phyloP scores from a whole-genome alignment of 2,888 invertebrate genomes.

The Adineta ricciae region DNA sequence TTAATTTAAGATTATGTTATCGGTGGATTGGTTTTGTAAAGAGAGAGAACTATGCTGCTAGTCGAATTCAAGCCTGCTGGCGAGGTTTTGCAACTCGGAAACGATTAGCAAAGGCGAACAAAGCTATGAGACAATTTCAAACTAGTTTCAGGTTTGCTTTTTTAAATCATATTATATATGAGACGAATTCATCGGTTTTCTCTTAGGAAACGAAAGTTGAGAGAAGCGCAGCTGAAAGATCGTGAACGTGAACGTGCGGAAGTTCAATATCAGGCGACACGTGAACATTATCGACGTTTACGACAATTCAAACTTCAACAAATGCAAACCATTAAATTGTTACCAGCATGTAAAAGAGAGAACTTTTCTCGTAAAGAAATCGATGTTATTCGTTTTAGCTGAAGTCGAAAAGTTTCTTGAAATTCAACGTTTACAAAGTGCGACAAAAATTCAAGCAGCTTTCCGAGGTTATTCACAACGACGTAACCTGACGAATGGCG shows the following conservation, averaged over 20 bases:
- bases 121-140: not conserved
- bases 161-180: not conserved
- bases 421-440: not conserved
- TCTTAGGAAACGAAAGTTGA: not conserved
- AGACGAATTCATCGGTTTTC: too few relatives aligned
- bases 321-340: not conserved
- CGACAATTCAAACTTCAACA: not conserved
- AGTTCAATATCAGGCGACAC: constrained; percentile 4
- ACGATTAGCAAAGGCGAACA: not conserved
- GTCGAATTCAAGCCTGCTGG: not conserved
- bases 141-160: not conserved
- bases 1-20: too few relatives aligned
- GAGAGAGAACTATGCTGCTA: constrained; percentile 3
- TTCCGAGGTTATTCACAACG: not conserved
- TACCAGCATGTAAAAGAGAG: not conserved
- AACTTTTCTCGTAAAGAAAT: too few relatives aligned
- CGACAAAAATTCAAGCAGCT: not conserved
- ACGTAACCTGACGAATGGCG: not conserved
- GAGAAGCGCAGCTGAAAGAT: not conserved
- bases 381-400: too few relatives aligned
- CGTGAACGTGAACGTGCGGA: not conserved
- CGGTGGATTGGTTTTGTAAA: too few relatives aligned
- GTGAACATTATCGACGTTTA: constrained; percentile 3
- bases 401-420: constrained; percentile 15
- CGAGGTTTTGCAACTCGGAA: not conserved